Evolutionary conservation across 2,113 vertebrate genomes (phyloP).

Genomic region (Apistogramma diplotaenia): DNA sequence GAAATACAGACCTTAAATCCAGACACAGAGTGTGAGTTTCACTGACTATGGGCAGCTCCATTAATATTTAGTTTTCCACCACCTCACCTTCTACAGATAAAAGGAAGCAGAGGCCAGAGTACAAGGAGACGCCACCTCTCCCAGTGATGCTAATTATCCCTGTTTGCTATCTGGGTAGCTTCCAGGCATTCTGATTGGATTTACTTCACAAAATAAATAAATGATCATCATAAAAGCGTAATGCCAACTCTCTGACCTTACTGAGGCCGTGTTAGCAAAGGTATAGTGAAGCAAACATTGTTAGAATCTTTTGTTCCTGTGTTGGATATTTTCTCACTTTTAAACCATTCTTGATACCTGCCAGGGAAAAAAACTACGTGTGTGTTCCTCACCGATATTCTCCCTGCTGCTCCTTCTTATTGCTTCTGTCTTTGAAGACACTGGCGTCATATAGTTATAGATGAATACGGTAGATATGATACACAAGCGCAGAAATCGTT

Average conservation of each 20-base stretch:
- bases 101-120: slow-evolving; percentile 61
- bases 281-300: slow-evolving; percentile 46
- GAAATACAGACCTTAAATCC: slow-evolving; percentile 40
- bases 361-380: slow-evolving; percentile 33
- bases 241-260: slow-evolving; percentile 75
- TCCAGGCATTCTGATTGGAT: slow-evolving; percentile 76
- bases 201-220: slow-evolving; percentile 82
- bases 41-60: slow-evolving; percentile 51
- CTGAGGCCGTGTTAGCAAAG: slow-evolving; percentile 48
- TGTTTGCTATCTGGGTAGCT: slow-evolving; percentile 69
- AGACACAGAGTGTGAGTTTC: slow-evolving; percentile 57
- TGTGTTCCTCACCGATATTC: slow-evolving; percentile 31
- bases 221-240: slow-evolving; percentile 79
- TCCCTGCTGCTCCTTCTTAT: background rate
- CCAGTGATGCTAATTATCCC: slow-evolving; percentile 81
- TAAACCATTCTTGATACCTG: slow-evolving; percentile 54
- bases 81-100: slow-evolving; percentile 67
- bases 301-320: slow-evolving; percentile 51
- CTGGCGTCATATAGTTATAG: background rate
- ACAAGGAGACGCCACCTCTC: slow-evolving; percentile 74
- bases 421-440: slow-evolving; percentile 12
- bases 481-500: background rate
- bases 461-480: background rate
- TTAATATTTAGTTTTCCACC: slow-evolving; percentile 76
- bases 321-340: slow-evolving; percentile 33